Percentiles rank a stretch among this genome's conserved stretches.
Evolutionary conservation across 2,797 vertebrate species (phyloP).

Genomic region (Delichon dasypus): DNA sequence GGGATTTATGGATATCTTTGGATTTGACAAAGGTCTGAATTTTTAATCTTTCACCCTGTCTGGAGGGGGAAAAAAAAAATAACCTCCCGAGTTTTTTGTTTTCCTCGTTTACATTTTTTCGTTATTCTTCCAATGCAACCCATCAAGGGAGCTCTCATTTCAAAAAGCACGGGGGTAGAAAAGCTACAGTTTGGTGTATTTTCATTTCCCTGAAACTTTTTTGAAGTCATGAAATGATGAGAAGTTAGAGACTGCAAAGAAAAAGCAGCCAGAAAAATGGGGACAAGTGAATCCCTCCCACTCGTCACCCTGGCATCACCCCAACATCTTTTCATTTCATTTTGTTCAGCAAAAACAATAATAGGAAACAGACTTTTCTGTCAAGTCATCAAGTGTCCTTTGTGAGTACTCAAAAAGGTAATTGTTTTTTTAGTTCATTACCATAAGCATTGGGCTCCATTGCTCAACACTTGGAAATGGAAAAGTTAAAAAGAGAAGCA

Average conservation of each 20-base stretch:
- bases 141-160: neutral
- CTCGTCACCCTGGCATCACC: neutral
- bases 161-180: neutral
- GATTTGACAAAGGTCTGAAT: neutral
- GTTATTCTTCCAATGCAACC: neutral
- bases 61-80: neutral
- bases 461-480: neutral
- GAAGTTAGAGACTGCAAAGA: neutral
- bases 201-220: neutral
- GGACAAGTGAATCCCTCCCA: neutral
- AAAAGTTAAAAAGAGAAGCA: neutral
- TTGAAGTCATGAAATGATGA: neutral
- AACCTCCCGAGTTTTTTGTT: neutral
- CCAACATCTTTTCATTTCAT: constrained; percentile 4
- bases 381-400: neutral
- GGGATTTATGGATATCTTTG: neutral
- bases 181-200: neutral
- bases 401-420: neutral
- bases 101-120: neutral
- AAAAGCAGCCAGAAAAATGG: neutral
- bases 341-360: constrained; percentile 40
- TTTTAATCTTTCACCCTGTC: neutral
- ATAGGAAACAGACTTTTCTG: constrained; percentile 12
- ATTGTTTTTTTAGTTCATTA: neutral
- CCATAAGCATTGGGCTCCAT: neutral